Percentiles rank a stretch among this genome's conserved stretches.
Evolutionary conservation across 1,140 invertebrate species (phyloP).

Genomic region (fruit fly (Drosophila melanogaster)): DNA sequence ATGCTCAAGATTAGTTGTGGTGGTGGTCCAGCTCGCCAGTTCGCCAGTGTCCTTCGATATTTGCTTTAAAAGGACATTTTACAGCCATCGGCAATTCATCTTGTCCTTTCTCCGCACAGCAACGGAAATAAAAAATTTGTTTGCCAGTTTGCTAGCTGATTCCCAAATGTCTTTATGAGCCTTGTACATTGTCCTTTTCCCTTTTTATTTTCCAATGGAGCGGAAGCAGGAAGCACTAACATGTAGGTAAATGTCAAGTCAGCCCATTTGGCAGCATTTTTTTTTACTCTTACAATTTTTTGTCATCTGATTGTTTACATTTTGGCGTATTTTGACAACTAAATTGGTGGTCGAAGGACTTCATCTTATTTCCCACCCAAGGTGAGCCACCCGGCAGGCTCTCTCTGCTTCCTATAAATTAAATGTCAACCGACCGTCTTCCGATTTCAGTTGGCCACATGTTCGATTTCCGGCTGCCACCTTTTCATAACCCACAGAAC

Average conservation of each 20-base stretch:
- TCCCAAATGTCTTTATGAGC: slow-evolving; percentile 64
- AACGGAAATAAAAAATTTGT: slow-evolving; percentile 72
- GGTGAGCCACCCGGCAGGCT: slow-evolving; percentile 28
- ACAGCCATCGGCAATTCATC: slow-evolving; percentile 75
- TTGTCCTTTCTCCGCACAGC: slow-evolving; percentile 48
- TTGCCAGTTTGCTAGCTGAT: slow-evolving; percentile 62
- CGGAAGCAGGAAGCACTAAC: slow-evolving; percentile 71
- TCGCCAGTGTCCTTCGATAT: slow-evolving; percentile 47
- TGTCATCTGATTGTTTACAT: slow-evolving; percentile 75
- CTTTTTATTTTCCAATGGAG: slow-evolving; percentile 29
- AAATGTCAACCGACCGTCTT: slow-evolving; percentile 63
- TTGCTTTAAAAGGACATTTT: slow-evolving; percentile 79
- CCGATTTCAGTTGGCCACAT: slow-evolving; percentile 71
- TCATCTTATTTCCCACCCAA: slow-evolving; percentile 45
- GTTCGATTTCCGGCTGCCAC: slow-evolving; percentile 70
- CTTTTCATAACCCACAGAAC: slow-evolving; percentile 65
- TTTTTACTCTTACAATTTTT: slow-evolving; percentile 34
- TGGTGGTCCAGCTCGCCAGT: slow-evolving; percentile 53
- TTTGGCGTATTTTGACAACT: slow-evolving; percentile 78
- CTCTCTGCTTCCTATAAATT: slow-evolving; percentile 63
- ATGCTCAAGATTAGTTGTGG: slow-evolving; percentile 75
- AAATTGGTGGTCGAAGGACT: slow-evolving; percentile 56
- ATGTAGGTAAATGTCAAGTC: slow-evolving; percentile 80
- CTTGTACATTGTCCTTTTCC: slow-evolving; percentile 46
- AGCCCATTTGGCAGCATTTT: slow-evolving; percentile 45